These are phyloP conservation scores for Acromyrmex heyeri DNA, from an alignment of 1,140 invertebrate species.

Conservation along the genomic window DNA sequence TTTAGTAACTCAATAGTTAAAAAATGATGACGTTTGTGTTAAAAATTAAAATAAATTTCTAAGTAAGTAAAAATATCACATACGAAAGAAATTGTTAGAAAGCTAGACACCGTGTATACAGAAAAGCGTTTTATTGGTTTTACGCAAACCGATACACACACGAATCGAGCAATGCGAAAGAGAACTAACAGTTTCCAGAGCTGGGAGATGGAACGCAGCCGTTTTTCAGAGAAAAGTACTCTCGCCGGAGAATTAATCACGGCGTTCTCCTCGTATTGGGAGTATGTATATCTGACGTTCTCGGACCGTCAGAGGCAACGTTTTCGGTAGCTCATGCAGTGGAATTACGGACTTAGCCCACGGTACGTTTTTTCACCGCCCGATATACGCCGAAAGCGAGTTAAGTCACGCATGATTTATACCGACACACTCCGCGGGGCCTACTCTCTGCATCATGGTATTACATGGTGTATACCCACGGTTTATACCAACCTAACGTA, in stretches of 20 bases:
- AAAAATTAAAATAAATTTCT: not conserved
- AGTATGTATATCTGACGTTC: conserved; percentile 49
- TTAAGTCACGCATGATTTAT: conserved; percentile 73
- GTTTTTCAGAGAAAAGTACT: conserved; percentile 68
- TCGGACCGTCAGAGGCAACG: conserved; percentile 55
- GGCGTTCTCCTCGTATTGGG: conserved; percentile 53
- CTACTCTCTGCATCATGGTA: conserved; percentile 51
- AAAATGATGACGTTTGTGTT: not conserved
- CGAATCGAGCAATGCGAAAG: conserved; percentile 56
- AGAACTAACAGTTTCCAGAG: conserved; percentile 57
- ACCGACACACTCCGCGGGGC: conserved; percentile 17
- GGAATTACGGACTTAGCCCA: conserved; percentile 47
- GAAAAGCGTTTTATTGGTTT: conserved; percentile 57
- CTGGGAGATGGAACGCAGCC: conserved; percentile 44
- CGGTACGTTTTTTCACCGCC: conserved; percentile 23
- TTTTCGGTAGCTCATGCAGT: conserved; percentile 30
- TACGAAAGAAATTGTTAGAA: conserved; percentile 8
- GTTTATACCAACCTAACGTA: conserved; percentile 53
- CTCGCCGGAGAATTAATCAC: conserved; percentile 69
- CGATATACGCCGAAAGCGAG: conserved; percentile 62
- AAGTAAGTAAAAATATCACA: not conserved
- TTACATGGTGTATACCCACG: conserved; percentile 34
- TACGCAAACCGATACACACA: conserved; percentile 56
- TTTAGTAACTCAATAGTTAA: not conserved
- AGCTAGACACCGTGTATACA: conserved; percentile 48